These are phyloP conservation scores for Ranitomeya imitator DNA, from an alignment of 2,113 vertebrate species.

Conservation along the genomic window DNA sequence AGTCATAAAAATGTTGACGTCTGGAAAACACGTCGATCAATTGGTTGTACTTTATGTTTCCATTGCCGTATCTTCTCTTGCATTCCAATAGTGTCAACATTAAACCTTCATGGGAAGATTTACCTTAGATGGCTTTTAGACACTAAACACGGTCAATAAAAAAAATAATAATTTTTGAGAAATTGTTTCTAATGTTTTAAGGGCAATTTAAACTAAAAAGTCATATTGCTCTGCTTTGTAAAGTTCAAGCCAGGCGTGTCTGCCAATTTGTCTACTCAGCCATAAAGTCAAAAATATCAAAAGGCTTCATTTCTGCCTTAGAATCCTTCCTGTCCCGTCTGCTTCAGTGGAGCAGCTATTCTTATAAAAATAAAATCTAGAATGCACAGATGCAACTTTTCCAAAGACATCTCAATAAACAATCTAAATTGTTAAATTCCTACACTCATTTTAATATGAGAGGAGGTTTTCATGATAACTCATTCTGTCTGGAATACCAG, in stretches of 20 bases:
- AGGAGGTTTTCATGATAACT: constrained; percentile 64
- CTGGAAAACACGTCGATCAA: neutral
- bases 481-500: constrained; percentile 61
- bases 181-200: neutral
- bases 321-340: constrained; percentile 42
- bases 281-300: constrained; percentile 56
- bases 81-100: neutral
- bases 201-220: constrained; percentile 44
- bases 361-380: constrained; percentile 36
- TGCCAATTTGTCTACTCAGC: constrained; percentile 49
- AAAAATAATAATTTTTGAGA: neutral
- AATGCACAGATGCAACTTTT: constrained; percentile 25
- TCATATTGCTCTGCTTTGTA: constrained; percentile 23
- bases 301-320: constrained; percentile 37
- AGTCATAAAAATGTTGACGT: neutral
- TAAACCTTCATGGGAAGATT: neutral
- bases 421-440: constrained; percentile 55
- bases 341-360: neutral
- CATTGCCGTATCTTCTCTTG: neutral
- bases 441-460: constrained; percentile 56
- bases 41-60: neutral
- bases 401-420: constrained; percentile 48
- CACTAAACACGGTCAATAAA: neutral
- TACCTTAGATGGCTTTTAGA: neutral
- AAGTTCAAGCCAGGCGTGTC: constrained; percentile 29